Evolutionary conservation across 1,140 invertebrate species (phyloP), one percentile per base, ranked within the genome.

Genomic region (Drosophila kanapiae): DNA sequence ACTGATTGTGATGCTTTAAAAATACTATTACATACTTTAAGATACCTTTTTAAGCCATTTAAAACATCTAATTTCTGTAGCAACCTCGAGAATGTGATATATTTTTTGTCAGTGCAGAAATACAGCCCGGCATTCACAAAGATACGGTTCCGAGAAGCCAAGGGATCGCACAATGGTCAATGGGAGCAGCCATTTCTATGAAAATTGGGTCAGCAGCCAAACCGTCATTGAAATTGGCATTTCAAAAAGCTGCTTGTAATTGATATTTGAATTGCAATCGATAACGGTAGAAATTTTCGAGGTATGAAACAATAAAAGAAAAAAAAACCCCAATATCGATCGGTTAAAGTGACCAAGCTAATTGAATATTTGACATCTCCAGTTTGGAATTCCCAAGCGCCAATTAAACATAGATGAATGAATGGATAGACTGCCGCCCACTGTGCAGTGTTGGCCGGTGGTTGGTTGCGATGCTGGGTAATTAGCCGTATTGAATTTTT

Each of bases 401-500:
- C 69, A 72, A 72, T 60, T 72, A 60, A 58, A 35, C 29, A 38
- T 51, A 33, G 14, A 68, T 38, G 60, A 54, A 37, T 45, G 49
- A 51, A 42, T 43, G 47, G 18, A 51, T 9, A 10, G 6, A 23
- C 35, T 38, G 27, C 56, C 51, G 9, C 56, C 85, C 84, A 87
- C 63, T 70, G 84, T 87, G 43, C 77, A 0, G 4, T 38, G 16
- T 54, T 43, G 64, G 43, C 9, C 65, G 45, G 60, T 68, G 45
- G 60, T 68, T 71, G 37, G 60, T 42, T 78, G 38, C 45, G 51
- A 75, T 80, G 72, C 78, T 84, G 82, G 86, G 85, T 87, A 87
- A 87, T 87, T 87, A 87, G 84, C 85, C 85, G 78, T 90, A 87
- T 87, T 87, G 85, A 83, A 87, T 88, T 87, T 84, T 87, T 88